A percentile compares a stretch with the other conserved stretches of the same genome.
Evolutionary conservation across 1,140 invertebrate species (phyloP).

Genomic region (Leptopilina boulardi): DNA sequence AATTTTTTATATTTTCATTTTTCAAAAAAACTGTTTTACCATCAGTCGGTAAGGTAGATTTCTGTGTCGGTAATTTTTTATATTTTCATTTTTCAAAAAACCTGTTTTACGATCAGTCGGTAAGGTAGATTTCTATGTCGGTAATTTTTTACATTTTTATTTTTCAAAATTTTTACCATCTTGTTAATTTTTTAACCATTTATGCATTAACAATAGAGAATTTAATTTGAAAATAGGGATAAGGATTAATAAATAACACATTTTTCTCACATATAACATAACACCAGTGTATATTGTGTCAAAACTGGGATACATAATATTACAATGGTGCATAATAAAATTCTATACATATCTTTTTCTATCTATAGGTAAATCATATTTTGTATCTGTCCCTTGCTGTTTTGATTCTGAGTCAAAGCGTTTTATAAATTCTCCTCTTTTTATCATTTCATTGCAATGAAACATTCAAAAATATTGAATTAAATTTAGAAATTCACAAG

Average conservation of each 20-base stretch:
- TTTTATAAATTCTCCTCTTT: background rate
- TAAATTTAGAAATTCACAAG: background rate
- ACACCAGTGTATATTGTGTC: slow-evolving; percentile 77
- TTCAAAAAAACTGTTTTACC: too few relatives aligned
- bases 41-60: too few relatives aligned
- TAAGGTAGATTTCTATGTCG: too few relatives aligned
- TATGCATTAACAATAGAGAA: too few relatives aligned
- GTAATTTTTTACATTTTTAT: too few relatives aligned
- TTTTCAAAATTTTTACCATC: too few relatives aligned
- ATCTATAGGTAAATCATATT: slow-evolving; percentile 73
- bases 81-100: too few relatives aligned
- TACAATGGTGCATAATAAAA: slow-evolving; percentile 77
- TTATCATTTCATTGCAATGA: too few relatives aligned
- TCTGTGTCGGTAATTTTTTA: too few relatives aligned
- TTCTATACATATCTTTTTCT: slow-evolving; percentile 75
- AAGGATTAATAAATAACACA: slow-evolving; percentile 51
- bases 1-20: too few relatives aligned
- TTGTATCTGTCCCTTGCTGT: slow-evolving; percentile 62
- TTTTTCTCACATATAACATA: slow-evolving; percentile 74
- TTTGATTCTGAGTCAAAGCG: slow-evolving; percentile 66
- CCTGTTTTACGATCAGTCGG: too few relatives aligned
- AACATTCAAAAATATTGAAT: background rate
- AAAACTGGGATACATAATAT: slow-evolving; percentile 76
- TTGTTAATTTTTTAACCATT: too few relatives aligned
- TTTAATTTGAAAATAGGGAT: background rate